Evolutionary conservation across 2,113 vertebrate genomes (phyloP), one percentile per base, ranked within the genome.

Genomic region (Periophthalmodon schlosseri): DNA sequence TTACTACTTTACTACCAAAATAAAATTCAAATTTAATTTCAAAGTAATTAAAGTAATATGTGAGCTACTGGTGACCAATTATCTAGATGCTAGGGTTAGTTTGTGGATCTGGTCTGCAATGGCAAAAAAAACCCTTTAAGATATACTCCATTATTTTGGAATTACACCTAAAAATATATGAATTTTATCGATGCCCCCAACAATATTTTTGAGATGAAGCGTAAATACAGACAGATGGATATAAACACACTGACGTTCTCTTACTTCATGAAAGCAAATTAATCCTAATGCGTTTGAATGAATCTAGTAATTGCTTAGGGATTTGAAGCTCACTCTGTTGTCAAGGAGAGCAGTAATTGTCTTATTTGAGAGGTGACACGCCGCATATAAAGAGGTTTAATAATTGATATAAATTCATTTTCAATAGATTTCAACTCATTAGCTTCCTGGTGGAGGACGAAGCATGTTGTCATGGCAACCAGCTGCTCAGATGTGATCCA

Each of bases 401-500:
- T 77, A 67, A 76, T 78, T 79, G 12, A 87, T 79, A 65, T 39
- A 76, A 33, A 34, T 34, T 78, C 7, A 14, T 68, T 78, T 44
- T 78, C 46, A 69, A 75, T 23, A 49, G 52, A 52, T 70, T 46
- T 18, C 58, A 52, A 24, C 11, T 63, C 57, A 66, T 76, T 68
- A 36, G 67, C 44, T 71, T 73, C 64, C 50, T 12, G 9, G 75
- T 24, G 60, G 75, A 18, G 65, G 23, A 76, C 54, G n/a, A 5
- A 47, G 36, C 34, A 28, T 54, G 28, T 61, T 61, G 33, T 34
- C 56, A 63, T 50, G 34, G 58, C 18, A 52, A 70, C 15, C 49
- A 1, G 44, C 68, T 65, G n/a, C 61, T 71, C 56, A 69, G 58
- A 28, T 44, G 14, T 15, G 63, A 66, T 70, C n/a, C 14, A 58